A percentile compares a stretch with the other conserved stretches of the same genome.
These are phyloP conservation scores for Vimba vimba DNA, from an alignment of 2,113 vertebrate species.

Conservation along the genomic window DNA sequence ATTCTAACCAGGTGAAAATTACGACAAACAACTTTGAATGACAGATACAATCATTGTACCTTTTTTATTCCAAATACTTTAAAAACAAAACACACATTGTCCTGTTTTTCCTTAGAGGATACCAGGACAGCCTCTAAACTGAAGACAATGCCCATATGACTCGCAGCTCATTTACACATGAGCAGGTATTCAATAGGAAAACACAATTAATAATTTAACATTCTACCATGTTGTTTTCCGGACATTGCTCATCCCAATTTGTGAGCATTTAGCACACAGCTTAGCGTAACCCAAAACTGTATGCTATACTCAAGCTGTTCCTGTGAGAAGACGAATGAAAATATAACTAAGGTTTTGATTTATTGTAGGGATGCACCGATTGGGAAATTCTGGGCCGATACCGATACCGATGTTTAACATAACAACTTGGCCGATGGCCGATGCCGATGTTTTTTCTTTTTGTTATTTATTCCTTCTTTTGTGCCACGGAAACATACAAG, in stretches of 20 bases:
- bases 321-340: conserved; percentile 39
- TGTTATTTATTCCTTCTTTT: too few relatives aligned
- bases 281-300: conserved; percentile 65
- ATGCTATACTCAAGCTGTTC: background rate
- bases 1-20: background rate
- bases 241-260: conserved; percentile 67
- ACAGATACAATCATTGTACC: background rate
- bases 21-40: background rate
- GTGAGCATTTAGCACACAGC: conserved; percentile 67
- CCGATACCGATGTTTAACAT: too few relatives aligned
- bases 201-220: conserved; percentile 68
- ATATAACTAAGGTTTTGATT: background rate
- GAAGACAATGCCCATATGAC: background rate
- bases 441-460: too few relatives aligned
- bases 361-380: too few relatives aligned
- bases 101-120: background rate
- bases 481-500: too few relatives aligned
- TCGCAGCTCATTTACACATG: background rate
- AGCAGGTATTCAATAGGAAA: conserved; percentile 62
- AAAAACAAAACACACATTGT: background rate
- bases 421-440: too few relatives aligned
- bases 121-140: background rate
- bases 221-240: conserved; percentile 54
- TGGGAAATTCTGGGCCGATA: too few relatives aligned
- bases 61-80: background rate